Evolutionary conservation across 1,140 invertebrate species (phyloP).

Genomic region (Trypoxylus dichotomus): DNA sequence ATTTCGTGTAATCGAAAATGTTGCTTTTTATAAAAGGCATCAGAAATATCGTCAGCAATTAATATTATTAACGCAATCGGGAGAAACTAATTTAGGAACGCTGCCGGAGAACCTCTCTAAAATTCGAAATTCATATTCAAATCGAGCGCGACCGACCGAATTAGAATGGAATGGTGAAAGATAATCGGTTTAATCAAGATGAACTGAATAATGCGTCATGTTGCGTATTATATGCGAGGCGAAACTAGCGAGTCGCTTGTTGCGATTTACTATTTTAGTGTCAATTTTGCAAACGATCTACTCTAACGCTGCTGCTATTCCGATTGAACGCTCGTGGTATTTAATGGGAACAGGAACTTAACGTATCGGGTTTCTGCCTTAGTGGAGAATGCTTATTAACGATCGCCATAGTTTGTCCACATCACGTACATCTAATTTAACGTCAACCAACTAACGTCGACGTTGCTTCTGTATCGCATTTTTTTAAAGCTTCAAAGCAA

Average conservation of each 20-base stretch:
- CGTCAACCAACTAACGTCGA: background rate
- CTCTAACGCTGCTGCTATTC: background rate
- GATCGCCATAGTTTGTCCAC: background rate
- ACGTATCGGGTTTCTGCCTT: background rate
- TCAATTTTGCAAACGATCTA: constrained; percentile 8
- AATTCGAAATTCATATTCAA: constrained; percentile 8
- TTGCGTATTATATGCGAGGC: background rate
- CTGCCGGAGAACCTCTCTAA: background rate
- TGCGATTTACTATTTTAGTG: constrained; percentile 5
- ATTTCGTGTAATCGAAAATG: no score
- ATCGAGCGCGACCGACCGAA: background rate
- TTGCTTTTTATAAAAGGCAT: no score
- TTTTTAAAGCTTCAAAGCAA: no score
- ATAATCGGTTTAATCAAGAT: constrained; percentile 14
- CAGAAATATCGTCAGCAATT: no score
- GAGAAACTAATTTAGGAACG: background rate
- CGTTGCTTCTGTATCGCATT: no score
- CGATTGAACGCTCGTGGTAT: background rate
- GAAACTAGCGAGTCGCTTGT: background rate
- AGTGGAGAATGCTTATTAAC: background rate
- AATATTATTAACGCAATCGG: no score
- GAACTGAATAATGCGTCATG: constrained; percentile 17
- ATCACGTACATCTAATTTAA: background rate
- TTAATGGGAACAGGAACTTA: constrained; percentile 5
- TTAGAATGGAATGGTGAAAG: constrained; percentile 22